A percentile compares a stretch with the other conserved stretches of the same genome.
phyloP scores from a whole-genome alignment of 2,113 vertebrate species.

The Cyanistes caeruleus region DNA sequence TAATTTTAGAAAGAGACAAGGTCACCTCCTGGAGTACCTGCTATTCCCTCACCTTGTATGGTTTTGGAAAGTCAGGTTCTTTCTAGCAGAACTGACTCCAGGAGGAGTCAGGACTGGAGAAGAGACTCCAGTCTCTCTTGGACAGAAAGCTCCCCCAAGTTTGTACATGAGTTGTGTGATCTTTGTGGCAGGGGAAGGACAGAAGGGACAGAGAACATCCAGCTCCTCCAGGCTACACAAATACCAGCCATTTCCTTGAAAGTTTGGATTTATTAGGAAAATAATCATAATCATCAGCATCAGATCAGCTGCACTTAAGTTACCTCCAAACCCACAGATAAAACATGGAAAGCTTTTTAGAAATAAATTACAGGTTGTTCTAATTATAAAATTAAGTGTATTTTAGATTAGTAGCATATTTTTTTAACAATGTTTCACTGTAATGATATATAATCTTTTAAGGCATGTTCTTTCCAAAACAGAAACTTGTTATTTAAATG shows the following conservation, averaged over 20 bases:
- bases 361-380: not conserved
- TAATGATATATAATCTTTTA: not conserved
- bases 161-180: not conserved
- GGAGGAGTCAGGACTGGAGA: not conserved
- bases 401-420: not conserved
- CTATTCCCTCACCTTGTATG: not conserved
- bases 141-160: not conserved
- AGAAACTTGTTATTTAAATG: not conserved
- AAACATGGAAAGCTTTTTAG: not conserved
- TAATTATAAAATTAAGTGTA: not conserved
- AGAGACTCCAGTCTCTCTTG: not conserved
- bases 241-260: not conserved
- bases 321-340: not conserved
- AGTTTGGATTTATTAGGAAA: not conserved
- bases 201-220: not conserved
- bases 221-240: not conserved
- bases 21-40: not conserved
- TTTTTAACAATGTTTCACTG: not conserved
- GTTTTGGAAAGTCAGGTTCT: not conserved
- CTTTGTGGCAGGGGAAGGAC: not conserved
- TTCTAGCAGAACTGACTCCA: not conserved
- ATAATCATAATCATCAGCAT: not conserved
- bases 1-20: not conserved
- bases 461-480: not conserved
- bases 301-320: not conserved